Conservation (phyloP, 2,113 vertebrate species). For the Pelusios castaneus region DNA sequence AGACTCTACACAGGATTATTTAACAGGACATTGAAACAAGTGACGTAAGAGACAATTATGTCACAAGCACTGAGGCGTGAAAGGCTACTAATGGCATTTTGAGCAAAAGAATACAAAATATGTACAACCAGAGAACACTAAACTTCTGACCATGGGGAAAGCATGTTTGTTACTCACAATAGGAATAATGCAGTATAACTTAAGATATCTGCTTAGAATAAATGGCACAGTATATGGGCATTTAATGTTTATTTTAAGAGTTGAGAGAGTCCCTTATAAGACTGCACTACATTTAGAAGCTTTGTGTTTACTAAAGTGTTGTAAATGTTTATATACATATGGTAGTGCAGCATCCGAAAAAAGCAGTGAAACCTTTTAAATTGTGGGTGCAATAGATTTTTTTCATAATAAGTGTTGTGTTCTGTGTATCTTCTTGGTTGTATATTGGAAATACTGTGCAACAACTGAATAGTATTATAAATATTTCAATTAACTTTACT, state of each 20-base stretch:
- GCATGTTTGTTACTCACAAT: conserved; percentile 19
- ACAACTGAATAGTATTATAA: conserved; percentile 82
- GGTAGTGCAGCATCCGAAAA: conserved; percentile 75
- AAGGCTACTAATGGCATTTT: conserved; percentile 1
- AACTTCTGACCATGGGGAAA: conserved; percentile 7
- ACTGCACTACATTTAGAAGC: conserved; percentile 82
- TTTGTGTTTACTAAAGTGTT: conserved; percentile 84
- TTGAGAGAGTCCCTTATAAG: conserved; percentile 64
- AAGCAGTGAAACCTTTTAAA: conserved; percentile 82
- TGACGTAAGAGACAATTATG: background rate
- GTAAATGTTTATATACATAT: conserved; percentile 84
- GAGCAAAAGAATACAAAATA: conserved; percentile 28
- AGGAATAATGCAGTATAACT: conserved; percentile 25
- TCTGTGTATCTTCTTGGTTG: conserved; percentile 78
- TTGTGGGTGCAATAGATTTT: conserved; percentile 84
- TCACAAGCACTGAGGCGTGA: conserved; percentile 48
- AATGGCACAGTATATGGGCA: conserved; percentile 50
- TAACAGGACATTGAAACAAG: conserved; percentile 89
- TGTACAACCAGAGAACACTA: conserved; percentile 1
- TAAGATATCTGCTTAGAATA: conserved; percentile 62
- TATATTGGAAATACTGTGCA: conserved; percentile 86
- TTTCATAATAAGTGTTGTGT: conserved; percentile 76
- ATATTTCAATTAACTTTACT: conserved; percentile 83
- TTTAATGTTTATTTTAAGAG: conserved; percentile 68
- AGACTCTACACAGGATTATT: conserved; percentile 96